Base-by-base conservation (phyloP, 1,140 invertebrate species). In the Megathymus violae region DNA sequence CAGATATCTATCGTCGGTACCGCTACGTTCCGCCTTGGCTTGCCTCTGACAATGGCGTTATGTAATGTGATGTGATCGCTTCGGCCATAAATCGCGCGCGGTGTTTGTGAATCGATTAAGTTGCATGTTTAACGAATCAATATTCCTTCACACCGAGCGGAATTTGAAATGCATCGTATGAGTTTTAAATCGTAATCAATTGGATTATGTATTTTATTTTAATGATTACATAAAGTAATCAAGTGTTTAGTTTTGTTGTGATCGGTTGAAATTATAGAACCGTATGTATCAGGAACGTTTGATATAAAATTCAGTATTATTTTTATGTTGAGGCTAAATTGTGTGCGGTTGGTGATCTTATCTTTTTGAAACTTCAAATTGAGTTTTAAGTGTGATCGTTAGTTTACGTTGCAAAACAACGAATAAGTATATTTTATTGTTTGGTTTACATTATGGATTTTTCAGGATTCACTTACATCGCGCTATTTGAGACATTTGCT, bases 251-350 rank as follows among this genome's bases (percentile, higher is more conserved):
- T 31, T 31, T 4, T 31, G 17, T 52, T 36, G 16, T 19, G 15
- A 14, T 40, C 4, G 44, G 5, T 9, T 40, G 6, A 40, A 7
- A 25, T 31, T 7, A 31, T 31, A 31, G 4, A 52, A 47, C 22
- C n/a, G 41, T n/a, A 19, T 47, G 9, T 44, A 9, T 41, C 7
- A 2, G 16, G 13, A 52, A 40, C 38, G 17, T 36, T 40, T 25
- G 51, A 54, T 27, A 54, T 27, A 19, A 54, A 54, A 54, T 54
- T 54, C 51, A 54, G 51, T 54, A 54, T 54, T 54, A 54, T 27
- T 43, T 31, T 54, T 54, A 25, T 41, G 38, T 54, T 10, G 51
- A 54, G 51, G 51, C 51, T 54, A 54, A 54, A 41, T 54, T 54
- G 34, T 52, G 25, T 43, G 34, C 14, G 48, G 36, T 2, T 51